A percentile compares a stretch with the other conserved stretches of the same genome.
These are phyloP conservation scores for Hippolais icterina DNA, from an alignment of 2,113 vertebrate species.

Conservation along the genomic window DNA sequence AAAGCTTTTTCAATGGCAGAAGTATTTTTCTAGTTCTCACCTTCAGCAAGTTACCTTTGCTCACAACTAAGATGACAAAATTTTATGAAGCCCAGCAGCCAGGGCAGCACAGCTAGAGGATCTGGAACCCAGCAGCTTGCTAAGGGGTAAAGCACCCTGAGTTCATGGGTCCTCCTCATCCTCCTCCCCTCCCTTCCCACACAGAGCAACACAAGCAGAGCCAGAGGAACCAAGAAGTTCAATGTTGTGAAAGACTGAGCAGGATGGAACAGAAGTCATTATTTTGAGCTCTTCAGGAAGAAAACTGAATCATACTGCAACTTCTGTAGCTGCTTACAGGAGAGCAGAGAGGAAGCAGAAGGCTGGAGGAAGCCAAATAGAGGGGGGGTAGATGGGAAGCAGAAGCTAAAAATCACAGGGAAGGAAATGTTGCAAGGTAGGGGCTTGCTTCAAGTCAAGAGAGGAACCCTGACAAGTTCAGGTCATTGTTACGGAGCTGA, in stretches of 20 bases:
- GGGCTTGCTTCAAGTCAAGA: not conserved
- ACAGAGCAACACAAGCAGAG: not conserved
- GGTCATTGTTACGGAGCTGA: not conserved
- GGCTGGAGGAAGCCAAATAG: not conserved
- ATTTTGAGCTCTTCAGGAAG: conserved; percentile 27
- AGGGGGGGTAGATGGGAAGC: not conserved
- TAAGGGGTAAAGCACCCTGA: fast-evolving
- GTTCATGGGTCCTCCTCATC: not conserved
- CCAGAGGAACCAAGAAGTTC: not conserved
- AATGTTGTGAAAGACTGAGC: not conserved
- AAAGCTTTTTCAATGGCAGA: not conserved
- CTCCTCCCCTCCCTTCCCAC: not conserved
- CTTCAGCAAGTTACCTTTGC: not conserved
- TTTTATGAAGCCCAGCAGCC: not conserved
- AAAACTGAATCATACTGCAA: conserved; percentile 16
- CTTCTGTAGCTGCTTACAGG: not conserved
- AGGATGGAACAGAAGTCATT: not conserved
- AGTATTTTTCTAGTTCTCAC: not conserved
- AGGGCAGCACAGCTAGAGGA: not conserved
- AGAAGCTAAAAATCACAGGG: not conserved
- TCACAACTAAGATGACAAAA: not conserved
- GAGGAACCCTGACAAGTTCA: not conserved
- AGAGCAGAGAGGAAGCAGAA: conserved; percentile 20
- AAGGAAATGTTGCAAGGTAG: not conserved
- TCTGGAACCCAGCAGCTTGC: not conserved